A percentile compares a stretch with the other conserved stretches of the same genome.
Evolutionary conservation across 2,888 invertebrate genomes (phyloP).

Genomic region (Periphyllus acericola): DNA sequence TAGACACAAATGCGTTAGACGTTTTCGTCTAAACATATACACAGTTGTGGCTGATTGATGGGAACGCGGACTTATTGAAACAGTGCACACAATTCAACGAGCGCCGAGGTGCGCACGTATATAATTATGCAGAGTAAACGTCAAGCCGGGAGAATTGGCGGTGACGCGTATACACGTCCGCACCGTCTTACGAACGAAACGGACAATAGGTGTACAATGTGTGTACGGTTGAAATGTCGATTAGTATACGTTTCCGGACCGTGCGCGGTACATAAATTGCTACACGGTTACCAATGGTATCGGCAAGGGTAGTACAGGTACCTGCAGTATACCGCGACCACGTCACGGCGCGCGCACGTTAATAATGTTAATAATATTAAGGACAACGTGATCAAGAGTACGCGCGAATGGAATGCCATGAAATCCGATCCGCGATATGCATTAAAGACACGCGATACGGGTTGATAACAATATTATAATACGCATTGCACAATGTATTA

Average conservation of each 20-base stretch:
- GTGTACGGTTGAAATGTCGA: not conserved
- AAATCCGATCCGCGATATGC: not conserved
- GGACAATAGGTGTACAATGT: too few relatives aligned
- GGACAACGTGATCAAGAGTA: not conserved
- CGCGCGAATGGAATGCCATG: not conserved
- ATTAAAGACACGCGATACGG: not conserved
- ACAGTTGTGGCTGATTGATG: not conserved
- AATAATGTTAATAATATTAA: too few relatives aligned
- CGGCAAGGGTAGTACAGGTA: too few relatives aligned
- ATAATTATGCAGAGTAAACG: not conserved
- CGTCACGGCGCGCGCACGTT: not conserved
- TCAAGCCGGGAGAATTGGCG: not conserved
- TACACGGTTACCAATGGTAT: too few relatives aligned
- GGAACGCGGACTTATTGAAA: not conserved
- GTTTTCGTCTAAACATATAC: too few relatives aligned
- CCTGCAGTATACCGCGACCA: not conserved
- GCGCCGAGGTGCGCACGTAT: not conserved
- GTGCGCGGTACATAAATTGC: too few relatives aligned
- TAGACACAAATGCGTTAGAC: too few relatives aligned
- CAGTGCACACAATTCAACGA: not conserved
- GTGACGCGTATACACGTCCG: not conserved
- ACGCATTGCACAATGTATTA: not conserved
- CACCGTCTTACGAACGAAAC: not conserved
- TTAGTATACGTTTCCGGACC: not conserved
- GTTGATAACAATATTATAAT: not conserved